A percentile compares a stretch with the other conserved stretches of the same genome.
Conservation (phyloP, 92 coral and sea anemone species). For the Desmophyllum pertusum region DNA sequence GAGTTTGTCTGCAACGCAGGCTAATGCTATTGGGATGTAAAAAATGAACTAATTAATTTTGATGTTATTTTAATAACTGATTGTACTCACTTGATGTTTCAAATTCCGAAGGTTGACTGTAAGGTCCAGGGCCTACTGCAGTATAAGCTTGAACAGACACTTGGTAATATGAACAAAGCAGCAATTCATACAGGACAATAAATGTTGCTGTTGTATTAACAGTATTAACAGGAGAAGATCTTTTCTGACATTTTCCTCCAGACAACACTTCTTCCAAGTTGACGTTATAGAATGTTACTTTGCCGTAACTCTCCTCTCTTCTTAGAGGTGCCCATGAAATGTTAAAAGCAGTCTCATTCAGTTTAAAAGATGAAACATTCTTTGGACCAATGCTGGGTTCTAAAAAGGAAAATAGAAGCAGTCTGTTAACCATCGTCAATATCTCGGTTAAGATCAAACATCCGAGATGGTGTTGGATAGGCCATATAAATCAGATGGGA, state of each 20-base stretch:
- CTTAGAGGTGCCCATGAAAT: slow-evolving; percentile 20
- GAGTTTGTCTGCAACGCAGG: not conserved
- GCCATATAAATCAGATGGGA: too few relatives aligned
- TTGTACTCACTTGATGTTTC: slow-evolving; percentile 11
- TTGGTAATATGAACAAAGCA: not conserved
- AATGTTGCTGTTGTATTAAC: not conserved
- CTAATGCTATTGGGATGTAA: too few relatives aligned
- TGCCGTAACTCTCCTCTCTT: slow-evolving; percentile 7
- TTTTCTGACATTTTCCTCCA: not conserved
- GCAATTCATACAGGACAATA: not conserved
- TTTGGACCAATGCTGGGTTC: slow-evolving; percentile 19
- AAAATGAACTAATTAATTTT: too few relatives aligned
- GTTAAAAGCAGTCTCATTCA: slow-evolving; percentile 23
- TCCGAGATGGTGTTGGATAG: not conserved
- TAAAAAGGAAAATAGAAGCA: not conserved
- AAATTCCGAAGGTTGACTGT: not conserved
- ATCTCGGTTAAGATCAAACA: not conserved
- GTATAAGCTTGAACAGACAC: slow-evolving; percentile 1
- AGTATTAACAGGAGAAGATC: not conserved
- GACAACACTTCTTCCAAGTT: not conserved
- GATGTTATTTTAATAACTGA: too few relatives aligned
- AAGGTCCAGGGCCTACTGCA: slow-evolving; percentile 14
- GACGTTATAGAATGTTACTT: not conserved
- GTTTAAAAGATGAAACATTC: not conserved
- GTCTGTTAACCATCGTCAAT: not conserved